phyloP scores from a whole-genome alignment of 1,140 invertebrate species.

The Drosophila rufa region DNA sequence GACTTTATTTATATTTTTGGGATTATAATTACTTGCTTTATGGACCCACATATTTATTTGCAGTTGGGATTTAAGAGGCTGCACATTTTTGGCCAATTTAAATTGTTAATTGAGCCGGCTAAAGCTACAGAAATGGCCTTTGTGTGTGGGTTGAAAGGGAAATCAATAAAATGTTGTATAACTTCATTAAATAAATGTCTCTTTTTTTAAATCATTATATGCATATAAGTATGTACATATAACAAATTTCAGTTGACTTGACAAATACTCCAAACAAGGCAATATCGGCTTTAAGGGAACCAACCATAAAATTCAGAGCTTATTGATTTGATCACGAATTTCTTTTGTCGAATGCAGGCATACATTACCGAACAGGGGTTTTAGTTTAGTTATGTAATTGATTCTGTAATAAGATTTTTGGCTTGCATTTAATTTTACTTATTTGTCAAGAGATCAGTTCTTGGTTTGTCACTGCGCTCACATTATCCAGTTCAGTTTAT shows the following conservation, averaged over 20 bases:
- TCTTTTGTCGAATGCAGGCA: conserved; percentile 1
- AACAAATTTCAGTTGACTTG: conserved; percentile 9
- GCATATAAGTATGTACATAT: background rate
- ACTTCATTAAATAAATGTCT: conserved; percentile 8
- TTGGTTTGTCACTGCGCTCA: conserved; percentile 15
- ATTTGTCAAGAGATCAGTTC: conserved; percentile 5
- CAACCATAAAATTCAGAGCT: conserved; percentile 10
- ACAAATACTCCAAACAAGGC: conserved; percentile 24
- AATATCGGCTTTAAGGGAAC: conserved; percentile 12
- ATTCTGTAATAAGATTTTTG: conserved; percentile 11
- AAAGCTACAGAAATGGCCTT: conserved; percentile 15
- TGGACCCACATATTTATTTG: conserved; percentile 1
- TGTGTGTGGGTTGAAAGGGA: conserved; percentile 16
- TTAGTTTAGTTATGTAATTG: conserved; percentile 16
- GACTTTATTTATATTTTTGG: background rate
- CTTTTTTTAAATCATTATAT: background rate
- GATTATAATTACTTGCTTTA: background rate
- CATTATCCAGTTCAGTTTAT: conserved; percentile 16
- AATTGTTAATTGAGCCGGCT: conserved; percentile 20
- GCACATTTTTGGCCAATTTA: conserved; percentile 6
- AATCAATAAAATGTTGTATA: conserved; percentile 9
- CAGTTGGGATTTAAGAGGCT: background rate
- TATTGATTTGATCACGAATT: conserved; percentile 9
- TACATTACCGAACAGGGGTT: conserved; percentile 5
- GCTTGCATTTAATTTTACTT: conserved; percentile 1